phyloP scores from a whole-genome alignment of 2,113 vertebrate genomes.

The Bos indicus region DNA sequence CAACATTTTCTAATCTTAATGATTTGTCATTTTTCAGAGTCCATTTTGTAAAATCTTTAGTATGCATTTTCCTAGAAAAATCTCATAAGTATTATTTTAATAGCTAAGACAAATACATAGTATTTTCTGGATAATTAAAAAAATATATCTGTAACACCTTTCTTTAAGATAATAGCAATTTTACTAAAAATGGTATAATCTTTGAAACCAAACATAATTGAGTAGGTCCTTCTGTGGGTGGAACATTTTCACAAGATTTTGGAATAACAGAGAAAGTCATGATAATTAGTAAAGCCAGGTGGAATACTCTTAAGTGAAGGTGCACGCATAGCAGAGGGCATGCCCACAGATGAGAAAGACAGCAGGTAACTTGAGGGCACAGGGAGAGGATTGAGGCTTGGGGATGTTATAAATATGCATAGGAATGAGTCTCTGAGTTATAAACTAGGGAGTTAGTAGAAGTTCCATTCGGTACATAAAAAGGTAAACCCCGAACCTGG shows the following conservation, averaged over 20 bases:
- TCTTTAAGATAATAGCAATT: neutral
- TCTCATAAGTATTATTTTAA: neutral
- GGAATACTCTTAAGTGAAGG: too few species aligned
- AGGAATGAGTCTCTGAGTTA: neutral
- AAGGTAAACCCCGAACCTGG: neutral
- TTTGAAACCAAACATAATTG: neutral
- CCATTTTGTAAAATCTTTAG: neutral
- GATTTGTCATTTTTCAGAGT: neutral
- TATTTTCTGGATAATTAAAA: neutral
- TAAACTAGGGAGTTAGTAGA: neutral
- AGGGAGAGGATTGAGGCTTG: too few species aligned
- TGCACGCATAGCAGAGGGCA: accelerated
- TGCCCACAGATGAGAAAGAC: neutral
- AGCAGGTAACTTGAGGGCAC: neutral
- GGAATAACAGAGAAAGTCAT: neutral
- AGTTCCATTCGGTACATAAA: neutral
- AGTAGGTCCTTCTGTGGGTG: neutral
- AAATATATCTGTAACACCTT: neutral
- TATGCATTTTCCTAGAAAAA: neutral
- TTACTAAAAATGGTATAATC: neutral
- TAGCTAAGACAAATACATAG: neutral
- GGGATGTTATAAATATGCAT: too few species aligned
- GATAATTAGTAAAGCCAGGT: neutral
- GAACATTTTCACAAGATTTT: neutral
- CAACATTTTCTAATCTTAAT: neutral